Evolutionary conservation across 2,113 vertebrate species (phyloP).

Genomic region (Aramus guarauna): DNA sequence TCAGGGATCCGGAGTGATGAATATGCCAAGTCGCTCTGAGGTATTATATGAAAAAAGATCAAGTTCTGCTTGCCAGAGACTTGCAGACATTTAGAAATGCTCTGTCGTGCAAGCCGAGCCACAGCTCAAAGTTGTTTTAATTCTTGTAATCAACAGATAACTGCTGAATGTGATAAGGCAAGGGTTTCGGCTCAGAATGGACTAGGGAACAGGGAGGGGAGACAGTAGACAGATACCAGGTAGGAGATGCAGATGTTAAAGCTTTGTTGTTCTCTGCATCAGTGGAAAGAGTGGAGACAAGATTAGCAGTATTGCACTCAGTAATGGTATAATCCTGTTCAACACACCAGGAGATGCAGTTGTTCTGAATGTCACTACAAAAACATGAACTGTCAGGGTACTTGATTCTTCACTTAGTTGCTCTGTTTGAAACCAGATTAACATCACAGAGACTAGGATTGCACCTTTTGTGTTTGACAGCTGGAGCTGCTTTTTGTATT

Average conservation of each 20-base stretch:
- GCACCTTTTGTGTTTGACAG: neutral
- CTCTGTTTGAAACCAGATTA: constrained; percentile 14
- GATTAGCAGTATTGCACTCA: neutral
- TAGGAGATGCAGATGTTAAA: neutral
- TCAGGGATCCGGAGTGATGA: neutral
- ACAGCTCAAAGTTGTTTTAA: neutral
- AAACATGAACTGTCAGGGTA: neutral
- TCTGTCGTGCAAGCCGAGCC: neutral
- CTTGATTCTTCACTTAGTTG: neutral
- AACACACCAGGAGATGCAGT: neutral
- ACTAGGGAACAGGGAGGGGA: neutral
- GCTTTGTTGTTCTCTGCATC: neutral
- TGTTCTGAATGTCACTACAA: neutral
- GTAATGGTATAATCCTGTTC: neutral
- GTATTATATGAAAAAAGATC: neutral
- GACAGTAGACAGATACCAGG: neutral
- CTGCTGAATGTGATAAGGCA: constrained; percentile 38
- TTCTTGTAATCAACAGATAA: neutral
- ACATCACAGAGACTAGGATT: neutral
- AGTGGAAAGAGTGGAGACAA: neutral
- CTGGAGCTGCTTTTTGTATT: neutral
- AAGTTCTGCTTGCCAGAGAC: neutral
- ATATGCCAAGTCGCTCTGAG: neutral
- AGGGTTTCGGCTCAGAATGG: neutral
- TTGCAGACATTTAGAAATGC: neutral